Percentiles rank a stretch among this genome's conserved stretches.
phyloP scores from a whole-genome alignment of 2,888 invertebrate species.

The Pterostichus madidus region DNA sequence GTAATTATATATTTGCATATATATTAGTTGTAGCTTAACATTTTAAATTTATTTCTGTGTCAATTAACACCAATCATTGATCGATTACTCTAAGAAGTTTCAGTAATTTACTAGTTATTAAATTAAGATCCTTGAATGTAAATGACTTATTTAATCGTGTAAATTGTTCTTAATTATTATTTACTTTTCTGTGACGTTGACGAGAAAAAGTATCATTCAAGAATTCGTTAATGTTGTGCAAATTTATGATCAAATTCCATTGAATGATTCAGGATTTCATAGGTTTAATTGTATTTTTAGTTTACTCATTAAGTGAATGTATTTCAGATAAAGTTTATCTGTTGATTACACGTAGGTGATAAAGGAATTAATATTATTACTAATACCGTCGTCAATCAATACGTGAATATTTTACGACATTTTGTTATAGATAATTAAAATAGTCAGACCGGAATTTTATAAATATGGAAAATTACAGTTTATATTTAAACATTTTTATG shows the following conservation, averaged over 20 bases:
- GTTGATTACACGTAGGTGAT: slow-evolving; percentile 1
- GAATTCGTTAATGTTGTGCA: neutral
- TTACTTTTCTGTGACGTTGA: neutral
- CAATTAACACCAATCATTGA: neutral
- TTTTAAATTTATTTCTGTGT: too few species aligned
- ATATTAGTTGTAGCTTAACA: neutral
- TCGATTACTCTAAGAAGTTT: neutral
- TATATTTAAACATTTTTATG: too few species aligned
- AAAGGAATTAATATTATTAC: neutral
- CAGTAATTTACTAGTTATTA: neutral
- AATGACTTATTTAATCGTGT: neutral
- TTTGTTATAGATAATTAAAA: too few species aligned
- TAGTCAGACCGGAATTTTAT: too few species aligned
- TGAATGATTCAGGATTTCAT: neutral
- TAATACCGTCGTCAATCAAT: neutral
- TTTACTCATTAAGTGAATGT: neutral
- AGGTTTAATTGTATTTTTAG: neutral
- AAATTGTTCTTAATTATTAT: slow-evolving; percentile 10
- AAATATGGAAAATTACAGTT: too few species aligned
- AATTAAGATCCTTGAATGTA: neutral
- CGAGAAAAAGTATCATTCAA: neutral
- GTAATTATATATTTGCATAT: slow-evolving; percentile 8
- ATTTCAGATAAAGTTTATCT: neutral
- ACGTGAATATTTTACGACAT: too few species aligned
- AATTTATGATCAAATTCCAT: neutral